Conservation (phyloP, 2,888 invertebrate genomes). For the Scaptomyza caliginosa region DNA sequence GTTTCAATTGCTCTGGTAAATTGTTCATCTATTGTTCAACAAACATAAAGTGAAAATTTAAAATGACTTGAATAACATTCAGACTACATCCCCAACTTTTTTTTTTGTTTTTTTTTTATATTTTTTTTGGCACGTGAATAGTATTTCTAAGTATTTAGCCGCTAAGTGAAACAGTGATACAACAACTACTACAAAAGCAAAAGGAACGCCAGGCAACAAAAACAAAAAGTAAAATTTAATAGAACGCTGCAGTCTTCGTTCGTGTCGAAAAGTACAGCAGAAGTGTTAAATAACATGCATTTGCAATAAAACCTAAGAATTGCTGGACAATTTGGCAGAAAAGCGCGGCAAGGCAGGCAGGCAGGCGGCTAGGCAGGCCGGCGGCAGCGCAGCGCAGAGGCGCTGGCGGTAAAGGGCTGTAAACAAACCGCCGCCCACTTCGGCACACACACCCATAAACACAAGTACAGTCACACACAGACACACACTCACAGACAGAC, state of each 20-base stretch:
- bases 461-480: constrained; percentile 44
- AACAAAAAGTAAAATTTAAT: constrained; percentile 26
- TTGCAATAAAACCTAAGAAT: not conserved
- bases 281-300: constrained; percentile 25
- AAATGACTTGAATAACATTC: constrained; percentile 62
- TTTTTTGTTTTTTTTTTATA: constrained; percentile 54
- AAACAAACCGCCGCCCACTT: constrained; percentile 41
- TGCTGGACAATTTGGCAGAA: constrained; percentile 24
- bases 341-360: not conserved
- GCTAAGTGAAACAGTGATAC: constrained; percentile 60
- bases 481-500: constrained; percentile 8
- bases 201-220: constrained; percentile 38
- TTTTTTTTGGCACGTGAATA: constrained; percentile 72
- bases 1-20: constrained; percentile 51
- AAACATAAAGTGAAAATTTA: constrained; percentile 41
- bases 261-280: constrained; percentile 19
- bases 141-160: constrained; percentile 60
- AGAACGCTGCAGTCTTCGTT: constrained; percentile 10
- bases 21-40: constrained; percentile 26
- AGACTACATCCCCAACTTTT: constrained; percentile 34
- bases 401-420: constrained; percentile 11
- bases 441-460: constrained; percentile 19
- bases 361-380: constrained; percentile 26
- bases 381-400: constrained; percentile 11
- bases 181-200: constrained; percentile 23